Conservation (phyloP, 1,140 invertebrate genomes). For the Spodoptera litura region DNA sequence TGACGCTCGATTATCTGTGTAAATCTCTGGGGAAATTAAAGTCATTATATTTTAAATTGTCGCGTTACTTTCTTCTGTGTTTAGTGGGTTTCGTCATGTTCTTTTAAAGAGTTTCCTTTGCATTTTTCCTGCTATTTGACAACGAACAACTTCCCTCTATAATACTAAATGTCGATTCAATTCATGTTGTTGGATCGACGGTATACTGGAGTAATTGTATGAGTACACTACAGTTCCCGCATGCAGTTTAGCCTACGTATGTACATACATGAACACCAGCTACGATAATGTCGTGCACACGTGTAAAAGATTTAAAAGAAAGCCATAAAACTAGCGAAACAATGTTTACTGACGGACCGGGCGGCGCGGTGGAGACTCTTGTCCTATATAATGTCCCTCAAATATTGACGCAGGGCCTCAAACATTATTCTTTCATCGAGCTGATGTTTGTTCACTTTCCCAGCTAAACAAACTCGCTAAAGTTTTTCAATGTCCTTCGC, state of each 20-base stretch:
- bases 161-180: no score
- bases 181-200: no score
- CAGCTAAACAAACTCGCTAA: constrained; percentile 12
- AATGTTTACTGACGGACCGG: constrained; percentile 7
- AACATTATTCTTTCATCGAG: constrained; percentile 44
- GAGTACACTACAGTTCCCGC: no score
- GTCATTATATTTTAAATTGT: constrained; percentile 27
- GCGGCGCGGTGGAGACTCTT: neutral
- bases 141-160: no score
- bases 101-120: no score
- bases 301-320: constrained; percentile 13
- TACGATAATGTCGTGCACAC: neutral
- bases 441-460: constrained; percentile 35
- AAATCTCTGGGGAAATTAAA: constrained; percentile 6
- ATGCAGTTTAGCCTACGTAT: no score
- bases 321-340: constrained; percentile 10
- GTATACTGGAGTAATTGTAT: no score
- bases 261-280: neutral
- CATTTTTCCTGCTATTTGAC: no score
- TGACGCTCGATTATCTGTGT: constrained; percentile 26
- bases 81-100: neutral
- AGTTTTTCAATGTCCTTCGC: constrained; percentile 12
- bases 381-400: constrained; percentile 42
- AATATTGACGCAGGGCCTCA: constrained; percentile 38
- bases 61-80: neutral